A percentile compares a stretch with the other conserved stretches of the same genome.
Evolutionary conservation across 2,797 vertebrate species (phyloP).

Genomic region (Setipinna tenuifilis): DNA sequence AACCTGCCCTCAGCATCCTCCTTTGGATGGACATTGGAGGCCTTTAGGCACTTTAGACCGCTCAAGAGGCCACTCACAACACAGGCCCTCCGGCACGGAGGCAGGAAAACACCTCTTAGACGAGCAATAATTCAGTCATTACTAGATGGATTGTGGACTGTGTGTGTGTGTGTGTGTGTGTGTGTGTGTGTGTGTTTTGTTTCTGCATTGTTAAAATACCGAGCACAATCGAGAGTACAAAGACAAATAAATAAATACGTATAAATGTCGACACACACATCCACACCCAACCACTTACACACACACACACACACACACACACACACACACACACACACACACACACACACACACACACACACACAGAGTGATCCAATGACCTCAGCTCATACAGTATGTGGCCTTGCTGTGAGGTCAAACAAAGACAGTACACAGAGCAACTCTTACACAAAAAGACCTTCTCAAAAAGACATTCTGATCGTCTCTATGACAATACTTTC

Average conservation of each 20-base stretch:
- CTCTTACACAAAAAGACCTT: no score
- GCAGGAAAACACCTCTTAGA: background rate
- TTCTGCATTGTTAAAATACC: background rate
- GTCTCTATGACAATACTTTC: no score
- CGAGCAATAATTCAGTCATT: background rate
- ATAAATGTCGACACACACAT: background rate
- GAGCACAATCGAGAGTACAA: background rate
- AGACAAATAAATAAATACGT: background rate
- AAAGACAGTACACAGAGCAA: no score
- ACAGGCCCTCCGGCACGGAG: background rate
- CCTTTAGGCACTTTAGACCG: background rate
- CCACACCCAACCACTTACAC: no score
- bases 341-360: background rate
- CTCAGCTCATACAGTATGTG: background rate
- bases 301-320: no score
- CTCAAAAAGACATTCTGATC: no score
- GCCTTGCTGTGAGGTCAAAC: no score
- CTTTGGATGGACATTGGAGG: background rate
- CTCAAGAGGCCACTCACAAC: constrained; percentile 6
- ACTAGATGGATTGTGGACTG: background rate
- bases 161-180: constrained; percentile 13
- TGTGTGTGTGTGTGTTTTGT: background rate
- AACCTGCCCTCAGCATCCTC: background rate
- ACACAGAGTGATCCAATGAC: background rate
- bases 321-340: no score